A percentile compares a stretch with the other conserved stretches of the same genome.
Evolutionary conservation across 2,797 vertebrate genomes (phyloP).

Genomic region (Sardinella longiceps): DNA sequence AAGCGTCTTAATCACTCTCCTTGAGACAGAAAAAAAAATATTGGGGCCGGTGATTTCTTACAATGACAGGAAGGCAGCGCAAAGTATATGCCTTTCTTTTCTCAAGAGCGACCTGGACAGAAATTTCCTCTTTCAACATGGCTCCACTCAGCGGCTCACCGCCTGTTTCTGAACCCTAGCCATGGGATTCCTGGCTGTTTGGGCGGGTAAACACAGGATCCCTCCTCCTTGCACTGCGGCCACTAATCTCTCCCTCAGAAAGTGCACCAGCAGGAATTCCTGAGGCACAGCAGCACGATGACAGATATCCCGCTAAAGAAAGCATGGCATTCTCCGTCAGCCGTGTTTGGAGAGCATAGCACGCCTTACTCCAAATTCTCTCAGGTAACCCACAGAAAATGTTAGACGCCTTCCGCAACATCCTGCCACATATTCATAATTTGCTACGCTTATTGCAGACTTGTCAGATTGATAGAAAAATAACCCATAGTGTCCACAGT

Average conservation of each 20-base stretch:
- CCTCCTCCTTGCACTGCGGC: not conserved
- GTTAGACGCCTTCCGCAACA: not conserved
- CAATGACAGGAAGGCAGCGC: constrained; percentile 74
- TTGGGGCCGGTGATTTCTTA: constrained; percentile 60
- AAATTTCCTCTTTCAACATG: constrained; percentile 62
- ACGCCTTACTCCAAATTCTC: not conserved
- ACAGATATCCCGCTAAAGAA: constrained; percentile 17
- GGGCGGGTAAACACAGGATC: constrained; percentile 36
- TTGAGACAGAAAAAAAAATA: constrained; percentile 36
- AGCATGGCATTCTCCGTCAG: not conserved
- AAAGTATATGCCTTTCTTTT: constrained; percentile 52
- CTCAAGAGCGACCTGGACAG: constrained; percentile 54
- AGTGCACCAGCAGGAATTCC: constrained; percentile 44
- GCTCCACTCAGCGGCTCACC: constrained; percentile 34
- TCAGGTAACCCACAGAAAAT: not conserved
- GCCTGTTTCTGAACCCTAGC: constrained; percentile 28
- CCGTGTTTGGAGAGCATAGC: not conserved
- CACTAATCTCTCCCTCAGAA: constrained; percentile 26
- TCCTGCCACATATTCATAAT: not conserved
- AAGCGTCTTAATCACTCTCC: constrained; percentile 43
- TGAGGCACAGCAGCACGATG: not conserved
- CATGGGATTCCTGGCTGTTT: constrained; percentile 47
- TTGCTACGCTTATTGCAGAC: not conserved
- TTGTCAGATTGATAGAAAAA: not conserved
- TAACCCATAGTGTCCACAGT: not conserved